Evolutionary conservation across 1,140 invertebrate species (phyloP), one percentile per base, ranked within the genome.

Genomic region (Thereuonema tuberculata): DNA sequence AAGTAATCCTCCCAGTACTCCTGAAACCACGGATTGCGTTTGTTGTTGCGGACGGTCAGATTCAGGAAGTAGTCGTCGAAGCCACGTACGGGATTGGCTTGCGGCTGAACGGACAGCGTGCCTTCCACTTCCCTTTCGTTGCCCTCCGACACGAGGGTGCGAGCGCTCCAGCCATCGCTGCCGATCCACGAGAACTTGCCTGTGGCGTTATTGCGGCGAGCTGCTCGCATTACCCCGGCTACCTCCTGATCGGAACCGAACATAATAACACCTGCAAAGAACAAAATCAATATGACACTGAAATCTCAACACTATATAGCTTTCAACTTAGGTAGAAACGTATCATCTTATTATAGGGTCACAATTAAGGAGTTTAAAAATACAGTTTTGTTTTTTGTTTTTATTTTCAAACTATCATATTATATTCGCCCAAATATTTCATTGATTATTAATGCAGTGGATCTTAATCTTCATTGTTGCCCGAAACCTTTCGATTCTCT

Each of bases 211-310:
- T 80, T 81, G 21, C 90, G 78, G 50, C 84, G 78, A 0, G 95
- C 88, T 0, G 93, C 92, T 60, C 84, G 76, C 93, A 97, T 96
- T 48, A 96, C 81, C 15, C 87, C 89, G 0, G 89, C 89, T 12
- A 96, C 93, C 77, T 96, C 93, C 77, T 96, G 93, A 74, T 96
- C 92, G 0, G 91, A 95, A 0, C 89, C 93, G 71, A 93, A 97
- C 66, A 96, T 87, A 59, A 96, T 95, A 26, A 91, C 93, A 50
- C 93, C 93, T 93, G 74, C 14, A 70, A 74, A 60, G 64, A 71
- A 66, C 63, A 50, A 63, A 52, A 62, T 31, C 37, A 56, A 29
- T 3, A 58, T 23, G 14, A 9, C 5, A 25, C 5, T 9, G 5
- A 5, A 37, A 9, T 37, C 17, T 37, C 17, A 37, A 37, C 5